phyloP scores from a whole-genome alignment of 2,113 vertebrate genomes.

The Amazona guildingii region DNA sequence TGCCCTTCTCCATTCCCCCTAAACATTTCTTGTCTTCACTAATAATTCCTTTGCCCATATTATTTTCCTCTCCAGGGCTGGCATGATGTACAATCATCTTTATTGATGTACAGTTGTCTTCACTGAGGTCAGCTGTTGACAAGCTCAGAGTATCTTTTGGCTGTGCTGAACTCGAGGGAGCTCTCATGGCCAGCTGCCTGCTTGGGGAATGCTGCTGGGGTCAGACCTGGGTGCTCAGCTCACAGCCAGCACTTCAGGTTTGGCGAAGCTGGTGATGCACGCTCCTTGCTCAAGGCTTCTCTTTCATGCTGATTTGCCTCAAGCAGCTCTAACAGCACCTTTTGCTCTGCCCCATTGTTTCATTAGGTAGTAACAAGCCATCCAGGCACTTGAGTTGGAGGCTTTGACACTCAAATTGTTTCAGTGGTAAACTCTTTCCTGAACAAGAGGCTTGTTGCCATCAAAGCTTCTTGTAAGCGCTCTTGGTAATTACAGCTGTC shows the following conservation, averaged over 20 bases:
- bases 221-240: background rate
- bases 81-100: background rate
- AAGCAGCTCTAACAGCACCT: background rate
- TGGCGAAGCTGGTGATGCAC: background rate
- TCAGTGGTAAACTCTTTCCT: background rate
- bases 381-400: background rate
- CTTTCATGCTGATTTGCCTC: background rate
- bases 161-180: background rate
- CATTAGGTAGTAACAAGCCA: background rate
- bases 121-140: background rate
- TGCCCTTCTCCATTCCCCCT: background rate
- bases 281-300: background rate
- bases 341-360: background rate
- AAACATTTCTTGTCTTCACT: no score
- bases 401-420: background rate
- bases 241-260: background rate
- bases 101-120: background rate
- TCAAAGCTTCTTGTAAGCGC: background rate
- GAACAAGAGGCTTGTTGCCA: background rate
- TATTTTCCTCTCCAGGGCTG: background rate
- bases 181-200: background rate
- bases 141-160: background rate
- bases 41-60: background rate
- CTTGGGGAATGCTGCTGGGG: rapidly evolving
- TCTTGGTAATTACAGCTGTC: conserved; percentile 17